Evolutionary conservation across 2,113 vertebrate genomes (phyloP).

Genomic region (Labeo rohita): DNA sequence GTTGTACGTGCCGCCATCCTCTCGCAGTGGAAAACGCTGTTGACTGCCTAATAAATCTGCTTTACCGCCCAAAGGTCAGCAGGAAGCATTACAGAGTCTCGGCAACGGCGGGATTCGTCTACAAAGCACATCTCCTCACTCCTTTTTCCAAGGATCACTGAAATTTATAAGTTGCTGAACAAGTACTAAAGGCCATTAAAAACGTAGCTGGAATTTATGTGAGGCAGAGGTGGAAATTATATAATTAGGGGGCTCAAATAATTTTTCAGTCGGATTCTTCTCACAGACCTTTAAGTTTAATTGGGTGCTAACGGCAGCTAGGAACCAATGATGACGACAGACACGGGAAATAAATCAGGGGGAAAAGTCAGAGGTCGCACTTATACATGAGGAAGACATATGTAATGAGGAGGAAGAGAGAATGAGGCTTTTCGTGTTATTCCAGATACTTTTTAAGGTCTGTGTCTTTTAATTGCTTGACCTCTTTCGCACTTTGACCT

Average conservation of each 20-base stretch:
- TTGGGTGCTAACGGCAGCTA: conserved; percentile 64
- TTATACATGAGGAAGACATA: conserved; percentile 66
- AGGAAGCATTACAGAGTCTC: conserved; percentile 59
- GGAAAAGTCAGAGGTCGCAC: conserved; percentile 68
- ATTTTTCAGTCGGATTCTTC: conserved; percentile 61
- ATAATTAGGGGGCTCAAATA: conserved; percentile 66
- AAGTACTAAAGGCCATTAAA: conserved; percentile 67
- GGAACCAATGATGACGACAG: conserved; percentile 65
- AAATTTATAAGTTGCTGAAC: conserved; percentile 63
- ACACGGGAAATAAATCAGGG: conserved; percentile 65
- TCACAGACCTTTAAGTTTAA: conserved; percentile 72
- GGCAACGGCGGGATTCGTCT: conserved; percentile 48
- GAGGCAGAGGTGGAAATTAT: conserved; percentile 66
- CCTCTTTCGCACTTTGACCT: conserved; percentile 12
- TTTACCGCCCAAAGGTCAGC: conserved; percentile 59
- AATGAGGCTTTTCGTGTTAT: conserved; percentile 32
- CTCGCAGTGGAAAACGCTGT: conserved; percentile 40
- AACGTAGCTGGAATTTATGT: conserved; percentile 60
- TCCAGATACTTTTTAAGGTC: conserved; percentile 35
- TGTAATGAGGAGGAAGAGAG: conserved; percentile 61
- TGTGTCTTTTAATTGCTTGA: conserved; percentile 38
- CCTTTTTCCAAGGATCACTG: conserved; percentile 61
- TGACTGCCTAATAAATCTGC: conserved; percentile 62
- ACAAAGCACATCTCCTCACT: conserved; percentile 51
- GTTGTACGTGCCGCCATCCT: conserved; percentile 19